phyloP scores from a whole-genome alignment of 2,113 vertebrate genomes.

The Rhineura floridana region DNA sequence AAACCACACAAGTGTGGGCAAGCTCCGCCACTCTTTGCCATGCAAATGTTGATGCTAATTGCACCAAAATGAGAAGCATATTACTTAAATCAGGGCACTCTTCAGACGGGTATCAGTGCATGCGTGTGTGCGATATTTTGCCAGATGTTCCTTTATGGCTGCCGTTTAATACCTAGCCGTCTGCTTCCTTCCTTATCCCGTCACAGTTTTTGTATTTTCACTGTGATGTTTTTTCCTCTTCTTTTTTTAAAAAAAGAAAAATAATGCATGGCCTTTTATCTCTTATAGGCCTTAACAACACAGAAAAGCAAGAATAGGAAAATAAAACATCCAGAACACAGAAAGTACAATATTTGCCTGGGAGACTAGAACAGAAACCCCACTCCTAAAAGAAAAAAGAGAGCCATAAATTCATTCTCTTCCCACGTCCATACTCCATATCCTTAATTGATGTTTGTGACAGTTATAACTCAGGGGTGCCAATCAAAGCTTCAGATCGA shows the following conservation, averaged over 20 bases:
- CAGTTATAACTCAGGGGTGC: not conserved
- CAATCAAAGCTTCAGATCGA: not conserved
- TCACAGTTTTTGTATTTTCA: conserved; percentile 65
- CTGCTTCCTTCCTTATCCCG: conserved; percentile 71
- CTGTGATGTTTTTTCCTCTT: not conserved
- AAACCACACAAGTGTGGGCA: conserved; percentile 23
- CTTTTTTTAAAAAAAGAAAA: conserved; percentile 49
- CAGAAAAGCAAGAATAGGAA: not conserved
- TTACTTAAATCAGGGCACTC: conserved; percentile 76
- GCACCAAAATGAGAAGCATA: conserved; percentile 75
- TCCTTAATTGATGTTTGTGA: too few relatives aligned
- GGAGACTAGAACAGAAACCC: not conserved
- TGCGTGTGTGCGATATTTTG: conserved; percentile 58
- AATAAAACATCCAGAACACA: conserved; percentile 27
- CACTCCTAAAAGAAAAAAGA: not conserved
- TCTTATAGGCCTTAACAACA: conserved; percentile 57
- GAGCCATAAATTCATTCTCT: not conserved
- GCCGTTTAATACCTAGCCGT: conserved; percentile 74
- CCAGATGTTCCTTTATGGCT: conserved; percentile 74
- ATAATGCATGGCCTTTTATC: conserved; percentile 64
- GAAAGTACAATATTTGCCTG: not conserved
- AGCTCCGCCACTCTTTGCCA: conserved; percentile 64
- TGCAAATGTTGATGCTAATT: conserved; percentile 77
- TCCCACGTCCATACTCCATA: not conserved
- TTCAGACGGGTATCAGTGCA: conserved; percentile 64